phyloP scores from a whole-genome alignment of 2,797 vertebrate species.

The Enteromius anoplus region DNA sequence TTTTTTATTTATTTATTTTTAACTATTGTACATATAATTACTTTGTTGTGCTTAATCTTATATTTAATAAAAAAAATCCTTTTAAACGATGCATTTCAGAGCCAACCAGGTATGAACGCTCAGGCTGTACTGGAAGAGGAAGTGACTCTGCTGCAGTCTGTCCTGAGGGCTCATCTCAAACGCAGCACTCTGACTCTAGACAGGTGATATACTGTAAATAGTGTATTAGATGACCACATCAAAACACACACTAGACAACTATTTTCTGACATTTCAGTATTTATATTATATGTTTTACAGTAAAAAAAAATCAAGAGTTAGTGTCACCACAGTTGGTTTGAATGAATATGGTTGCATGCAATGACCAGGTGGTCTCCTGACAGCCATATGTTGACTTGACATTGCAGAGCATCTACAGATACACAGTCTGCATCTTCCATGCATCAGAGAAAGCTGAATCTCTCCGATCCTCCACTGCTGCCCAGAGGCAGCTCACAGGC shows the following conservation, averaged over 20 bases:
- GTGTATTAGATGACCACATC: background rate
- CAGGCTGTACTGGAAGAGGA: slow-evolving; percentile 66
- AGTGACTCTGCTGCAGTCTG: slow-evolving; percentile 80
- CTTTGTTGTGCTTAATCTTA: background rate
- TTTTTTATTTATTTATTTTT: background rate
- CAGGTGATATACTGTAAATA: slow-evolving; percentile 71
- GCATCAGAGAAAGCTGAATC: background rate
- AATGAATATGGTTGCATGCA: background rate
- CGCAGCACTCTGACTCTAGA: slow-evolving; percentile 66
- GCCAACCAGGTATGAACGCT: slow-evolving; percentile 29
- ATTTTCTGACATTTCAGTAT: background rate
- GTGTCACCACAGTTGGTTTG: background rate
- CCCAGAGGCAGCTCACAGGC: slow-evolving; percentile 14
- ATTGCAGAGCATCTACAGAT: background rate
- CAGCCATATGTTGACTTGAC: background rate
- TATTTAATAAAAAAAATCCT: background rate
- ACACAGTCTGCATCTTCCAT: background rate
- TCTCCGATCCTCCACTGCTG: slow-evolving; percentile 28
- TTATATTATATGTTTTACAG: background rate
- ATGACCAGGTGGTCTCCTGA: background rate
- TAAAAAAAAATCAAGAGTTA: background rate
- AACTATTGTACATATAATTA: background rate
- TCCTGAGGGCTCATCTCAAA: slow-evolving; percentile 84
- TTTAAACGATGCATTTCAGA: slow-evolving; percentile 26
- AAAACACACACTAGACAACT: background rate